Base-by-base conservation (phyloP, 2,797 vertebrate genomes). In the Varecia variegata region DNA sequence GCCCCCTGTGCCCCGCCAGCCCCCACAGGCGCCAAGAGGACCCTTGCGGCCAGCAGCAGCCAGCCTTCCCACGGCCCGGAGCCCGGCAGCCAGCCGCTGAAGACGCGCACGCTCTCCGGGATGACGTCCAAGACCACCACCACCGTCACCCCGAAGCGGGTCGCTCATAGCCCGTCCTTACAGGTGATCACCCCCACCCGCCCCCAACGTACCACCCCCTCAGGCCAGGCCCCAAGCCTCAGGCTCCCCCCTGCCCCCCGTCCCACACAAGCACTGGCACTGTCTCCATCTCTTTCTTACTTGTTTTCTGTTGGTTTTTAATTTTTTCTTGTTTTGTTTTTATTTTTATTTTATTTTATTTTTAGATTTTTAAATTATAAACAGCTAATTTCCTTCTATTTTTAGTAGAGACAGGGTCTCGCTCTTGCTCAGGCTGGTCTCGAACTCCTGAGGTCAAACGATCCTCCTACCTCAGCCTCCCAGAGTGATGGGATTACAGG, bases 41-140 rank as follows among this genome's bases (percentile, higher is more conserved):
- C 98, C 45, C 90, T 92, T 40, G 95, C 89, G 60, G 97, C 97
- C 58, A 97, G 97, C 92, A 98, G 97, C 76, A 98, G 98, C 71
- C 96, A 98, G 43, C 97, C 98, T 10, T 97, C 98, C 95, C 98
- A 97, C 84, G 98, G 98, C 83, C 97, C 97, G 0, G 98, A 98
- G 32, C 90, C 95, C 0, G 94, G 98, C 47, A 96, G 97, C 86
- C 98, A 98, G 87, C 95, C 98, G 11, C 97, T 99, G 96, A 99
- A 99, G 98, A 87, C 98, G 21, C 99, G 99, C 95, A 99, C 99
- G 0, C 98, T 99, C 3, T 98, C 99, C 10, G 99, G 99, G 47
- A 99, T 99, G 99, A 97, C 99, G 60, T 99, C 99, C 18, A 99
- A 99, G 98, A 99, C 99, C 35, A 97, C 97, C 17, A 98, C 99